Conservation (phyloP, 2,797 vertebrate genomes). For the Triplophysa bombifrons region DNA sequence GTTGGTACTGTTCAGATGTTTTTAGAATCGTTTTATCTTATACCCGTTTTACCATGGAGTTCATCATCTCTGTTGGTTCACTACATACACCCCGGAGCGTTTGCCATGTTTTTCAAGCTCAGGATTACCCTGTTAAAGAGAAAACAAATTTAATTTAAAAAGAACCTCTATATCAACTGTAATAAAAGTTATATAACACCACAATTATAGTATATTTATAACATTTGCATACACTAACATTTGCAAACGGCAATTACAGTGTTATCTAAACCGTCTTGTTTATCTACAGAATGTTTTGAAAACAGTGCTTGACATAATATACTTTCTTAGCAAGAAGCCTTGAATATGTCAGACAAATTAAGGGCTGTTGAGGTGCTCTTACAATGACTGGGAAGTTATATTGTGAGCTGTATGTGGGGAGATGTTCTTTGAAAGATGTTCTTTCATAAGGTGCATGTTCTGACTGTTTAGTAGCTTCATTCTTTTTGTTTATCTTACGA, state of each 20-base stretch:
- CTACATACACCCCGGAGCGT: slow-evolving; percentile 40
- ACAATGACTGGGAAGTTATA: slow-evolving; percentile 32
- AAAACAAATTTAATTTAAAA: background rate
- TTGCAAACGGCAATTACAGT: too few species aligned
- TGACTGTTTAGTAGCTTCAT: slow-evolving; percentile 8
- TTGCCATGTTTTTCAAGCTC: slow-evolving; percentile 6
- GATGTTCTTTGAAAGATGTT: slow-evolving; percentile 56
- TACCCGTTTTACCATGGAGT: slow-evolving; percentile 6
- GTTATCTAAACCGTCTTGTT: too few species aligned
- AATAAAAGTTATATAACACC: background rate
- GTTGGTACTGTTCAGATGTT: background rate
- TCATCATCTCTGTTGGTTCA: slow-evolving; percentile 49
- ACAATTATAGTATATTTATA: too few species aligned
- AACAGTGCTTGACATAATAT: too few species aligned
- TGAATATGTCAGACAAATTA: background rate
- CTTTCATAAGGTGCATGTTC: slow-evolving; percentile 51
- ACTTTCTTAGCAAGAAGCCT: too few species aligned
- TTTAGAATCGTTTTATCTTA: background rate
- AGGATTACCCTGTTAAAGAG: slow-evolving; percentile 41
- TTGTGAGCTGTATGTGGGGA: slow-evolving; percentile 47
- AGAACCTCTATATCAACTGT: background rate
- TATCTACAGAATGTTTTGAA: too few species aligned
- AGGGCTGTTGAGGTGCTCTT: slow-evolving; percentile 22
- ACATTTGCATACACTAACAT: background rate
- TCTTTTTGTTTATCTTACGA: slow-evolving; percentile 38